Evolutionary conservation across 2,888 invertebrate species (phyloP).

Genomic region (Axea sp.): DNA sequence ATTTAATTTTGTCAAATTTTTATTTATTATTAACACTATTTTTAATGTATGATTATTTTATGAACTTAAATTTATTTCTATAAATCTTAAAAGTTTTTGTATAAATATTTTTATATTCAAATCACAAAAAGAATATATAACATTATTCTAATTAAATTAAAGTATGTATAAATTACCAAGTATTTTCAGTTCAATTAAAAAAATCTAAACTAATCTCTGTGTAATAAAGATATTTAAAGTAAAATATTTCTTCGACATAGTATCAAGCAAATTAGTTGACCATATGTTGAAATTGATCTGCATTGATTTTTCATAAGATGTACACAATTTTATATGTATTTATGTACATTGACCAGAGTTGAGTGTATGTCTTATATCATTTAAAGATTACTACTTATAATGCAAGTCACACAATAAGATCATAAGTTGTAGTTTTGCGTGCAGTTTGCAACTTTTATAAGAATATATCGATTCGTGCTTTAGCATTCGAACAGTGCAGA

Average conservation of each 20-base stretch:
- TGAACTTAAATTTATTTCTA: no score
- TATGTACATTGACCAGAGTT: conserved; percentile 7
- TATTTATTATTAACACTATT: no score
- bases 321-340: conserved; percentile 12
- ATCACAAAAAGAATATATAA: no score
- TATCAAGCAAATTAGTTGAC: background rate
- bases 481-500: conserved; percentile 57
- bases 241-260: background rate
- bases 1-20: no score
- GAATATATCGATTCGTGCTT: conserved; percentile 62
- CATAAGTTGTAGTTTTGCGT: conserved; percentile 63
- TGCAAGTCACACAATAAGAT: conserved; percentile 60
- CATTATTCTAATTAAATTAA: no score
- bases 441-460: conserved; percentile 64
- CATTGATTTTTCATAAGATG: conserved; percentile 42
- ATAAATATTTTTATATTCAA: no score
- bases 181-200: no score
- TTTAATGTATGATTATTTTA: no score
- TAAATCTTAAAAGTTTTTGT: no score
- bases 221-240: no score
- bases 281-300: conserved; percentile 13
- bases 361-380: conserved; percentile 47
- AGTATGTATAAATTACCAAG: no score
- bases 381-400: conserved; percentile 58
- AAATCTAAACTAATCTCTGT: no score